phyloP scores from a whole-genome alignment of 2,797 vertebrate species.

The Pseudochromis fuscus region DNA sequence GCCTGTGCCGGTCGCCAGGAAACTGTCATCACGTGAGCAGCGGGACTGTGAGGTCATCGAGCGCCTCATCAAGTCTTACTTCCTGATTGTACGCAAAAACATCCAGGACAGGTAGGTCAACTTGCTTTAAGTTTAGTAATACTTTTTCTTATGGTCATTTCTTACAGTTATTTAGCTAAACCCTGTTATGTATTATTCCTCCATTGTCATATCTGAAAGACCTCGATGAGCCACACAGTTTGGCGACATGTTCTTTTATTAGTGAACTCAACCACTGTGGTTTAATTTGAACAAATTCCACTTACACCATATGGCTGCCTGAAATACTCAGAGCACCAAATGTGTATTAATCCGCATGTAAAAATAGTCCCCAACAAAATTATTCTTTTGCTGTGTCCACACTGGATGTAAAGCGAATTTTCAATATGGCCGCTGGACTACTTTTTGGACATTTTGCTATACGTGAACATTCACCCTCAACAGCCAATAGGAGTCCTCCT shows the following conservation, averaged over 20 bases:
- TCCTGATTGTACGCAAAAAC: constrained; percentile 98
- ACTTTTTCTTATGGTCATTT: too few relatives aligned
- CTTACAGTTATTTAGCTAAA: too few relatives aligned
- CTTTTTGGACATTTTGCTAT: too few relatives aligned
- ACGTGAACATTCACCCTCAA: too few relatives aligned
- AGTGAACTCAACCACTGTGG: too few relatives aligned
- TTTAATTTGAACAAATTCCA: neutral
- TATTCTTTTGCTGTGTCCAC: too few relatives aligned
- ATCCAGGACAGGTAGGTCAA: constrained; percentile 96
- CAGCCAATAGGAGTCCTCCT: too few relatives aligned
- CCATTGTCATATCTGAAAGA: too few relatives aligned
- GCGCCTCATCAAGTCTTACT: constrained; percentile 98
- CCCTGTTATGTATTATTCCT: neutral
- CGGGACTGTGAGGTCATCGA: constrained; percentile 99
- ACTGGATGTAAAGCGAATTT: too few relatives aligned
- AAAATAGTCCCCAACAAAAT: constrained; percentile 4
- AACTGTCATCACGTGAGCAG: constrained; percentile 96
- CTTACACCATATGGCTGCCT: neutral
- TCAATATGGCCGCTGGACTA: too few relatives aligned
- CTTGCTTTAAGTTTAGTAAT: too few relatives aligned
- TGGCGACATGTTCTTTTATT: neutral
- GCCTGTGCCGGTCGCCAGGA: constrained; percentile 97
- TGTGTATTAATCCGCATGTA: neutral
- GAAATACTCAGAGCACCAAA: neutral
- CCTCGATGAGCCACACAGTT: too few relatives aligned